These are phyloP conservation scores for Syngnathus rostellatus DNA, from an alignment of 2,797 vertebrate genomes.

Conservation along the genomic window DNA sequence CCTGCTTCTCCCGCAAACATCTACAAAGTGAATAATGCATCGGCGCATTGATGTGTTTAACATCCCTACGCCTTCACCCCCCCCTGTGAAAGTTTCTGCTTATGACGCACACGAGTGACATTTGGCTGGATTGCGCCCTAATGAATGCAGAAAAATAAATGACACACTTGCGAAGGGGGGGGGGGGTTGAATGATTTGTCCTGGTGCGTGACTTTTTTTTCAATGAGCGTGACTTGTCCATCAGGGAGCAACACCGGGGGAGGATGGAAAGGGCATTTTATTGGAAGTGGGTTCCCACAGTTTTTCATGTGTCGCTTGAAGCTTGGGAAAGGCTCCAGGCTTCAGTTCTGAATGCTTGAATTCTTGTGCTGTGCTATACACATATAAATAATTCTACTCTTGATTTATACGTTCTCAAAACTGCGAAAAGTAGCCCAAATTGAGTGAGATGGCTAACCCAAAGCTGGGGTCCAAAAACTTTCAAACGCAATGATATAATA, in stretches of 20 bases:
- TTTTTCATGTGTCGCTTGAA: not conserved
- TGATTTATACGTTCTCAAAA: not conserved
- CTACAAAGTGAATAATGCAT: constrained; percentile 60
- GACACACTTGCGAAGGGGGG: constrained; percentile 24
- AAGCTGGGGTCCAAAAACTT: too few relatives aligned
- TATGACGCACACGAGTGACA: constrained; percentile 39
- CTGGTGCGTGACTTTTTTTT: constrained; percentile 38
- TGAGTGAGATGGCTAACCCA: too few relatives aligned
- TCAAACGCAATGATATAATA: too few relatives aligned
- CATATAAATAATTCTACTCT: not conserved
- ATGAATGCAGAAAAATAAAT: constrained; percentile 59
- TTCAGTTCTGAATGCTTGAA: not conserved
- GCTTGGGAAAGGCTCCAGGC: not conserved
- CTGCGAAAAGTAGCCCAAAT: not conserved
- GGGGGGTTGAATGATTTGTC: constrained; percentile 35
- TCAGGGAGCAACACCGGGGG: constrained; percentile 43
- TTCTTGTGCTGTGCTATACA: too few relatives aligned
- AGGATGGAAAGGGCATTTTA: constrained; percentile 51
- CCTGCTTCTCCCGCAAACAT: constrained; percentile 32
- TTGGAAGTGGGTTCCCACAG: constrained; percentile 5
- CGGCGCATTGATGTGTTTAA: constrained; percentile 15
- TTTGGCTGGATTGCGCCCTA: constrained; percentile 47
- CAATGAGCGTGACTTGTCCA: constrained; percentile 48
- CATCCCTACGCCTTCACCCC: too few relatives aligned
- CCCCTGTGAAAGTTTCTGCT: constrained; percentile 2